These are phyloP conservation scores for Halisarca cf. caerulea DNA, from an alignment of 37 sponge, comb jelly and placozoan genomes.

Conservation along the genomic window DNA sequence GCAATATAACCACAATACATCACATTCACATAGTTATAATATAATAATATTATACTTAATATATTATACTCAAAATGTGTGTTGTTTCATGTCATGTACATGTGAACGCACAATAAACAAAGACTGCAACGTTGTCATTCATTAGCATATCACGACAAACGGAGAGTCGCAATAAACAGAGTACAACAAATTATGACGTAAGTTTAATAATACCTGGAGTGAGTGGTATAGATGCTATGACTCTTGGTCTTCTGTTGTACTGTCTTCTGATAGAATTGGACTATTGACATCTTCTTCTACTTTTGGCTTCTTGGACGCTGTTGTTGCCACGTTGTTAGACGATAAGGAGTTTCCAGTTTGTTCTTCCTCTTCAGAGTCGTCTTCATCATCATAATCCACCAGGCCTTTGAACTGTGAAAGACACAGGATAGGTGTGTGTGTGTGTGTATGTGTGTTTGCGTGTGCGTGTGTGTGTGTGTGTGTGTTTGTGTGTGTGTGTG, in stretches of 20 bases:
- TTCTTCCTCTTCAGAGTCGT: slow-evolving; percentile 69
- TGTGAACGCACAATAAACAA: too few species aligned
- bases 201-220: neutral
- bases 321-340: neutral
- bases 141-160: too few species aligned
- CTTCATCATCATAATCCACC: slow-evolving; percentile 79
- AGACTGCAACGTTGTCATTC: too few species aligned
- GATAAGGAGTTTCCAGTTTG: neutral
- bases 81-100: too few species aligned
- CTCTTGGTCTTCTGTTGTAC: neutral
- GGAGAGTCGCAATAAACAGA: too few species aligned
- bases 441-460: too few species aligned
- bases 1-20: too few species aligned
- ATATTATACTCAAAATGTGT: too few species aligned
- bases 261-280: neutral
- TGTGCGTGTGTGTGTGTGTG: too few species aligned
- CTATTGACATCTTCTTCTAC: slow-evolving; percentile 26
- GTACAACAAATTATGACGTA: neutral
- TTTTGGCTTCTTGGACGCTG: slow-evolving; percentile 60
- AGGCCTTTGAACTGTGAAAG: slow-evolving; percentile 48
- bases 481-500: too few species aligned
- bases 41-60: too few species aligned
- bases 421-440: neutral
- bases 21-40: too few species aligned
- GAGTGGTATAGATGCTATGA: neutral